phyloP scores from a whole-genome alignment of 2,797 vertebrate species.

The Melanitta fusca region DNA sequence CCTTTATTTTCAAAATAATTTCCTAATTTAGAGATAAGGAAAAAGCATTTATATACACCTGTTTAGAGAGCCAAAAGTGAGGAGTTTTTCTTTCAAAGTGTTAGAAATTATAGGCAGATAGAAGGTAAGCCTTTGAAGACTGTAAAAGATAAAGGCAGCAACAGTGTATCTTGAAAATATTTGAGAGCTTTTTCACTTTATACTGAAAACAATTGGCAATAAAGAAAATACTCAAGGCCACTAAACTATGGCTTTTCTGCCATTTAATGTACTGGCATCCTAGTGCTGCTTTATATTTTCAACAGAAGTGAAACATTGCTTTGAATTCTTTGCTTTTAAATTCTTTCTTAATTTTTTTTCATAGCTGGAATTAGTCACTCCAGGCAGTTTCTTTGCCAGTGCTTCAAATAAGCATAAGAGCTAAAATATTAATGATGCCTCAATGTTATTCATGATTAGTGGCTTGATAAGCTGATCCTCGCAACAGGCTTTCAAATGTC shows the following conservation, averaged over 20 bases:
- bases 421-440: constrained; percentile 33
- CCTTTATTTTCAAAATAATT: background rate
- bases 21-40: background rate
- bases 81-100: background rate
- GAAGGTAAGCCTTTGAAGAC: background rate
- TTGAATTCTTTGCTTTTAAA: background rate
- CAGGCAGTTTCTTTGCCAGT: constrained; percentile 35
- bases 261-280: background rate
- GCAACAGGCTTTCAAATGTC: background rate
- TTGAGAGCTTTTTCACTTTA: background rate
- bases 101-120: background rate
- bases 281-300: background rate
- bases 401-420: constrained; percentile 20
- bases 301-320: background rate
- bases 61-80: background rate
- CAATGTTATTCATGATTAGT: background rate
- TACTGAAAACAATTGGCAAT: background rate
- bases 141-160: background rate
- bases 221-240: background rate
- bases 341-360: background rate
- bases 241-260: background rate
- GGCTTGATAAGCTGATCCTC: constrained; percentile 17
- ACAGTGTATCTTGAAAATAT: background rate
- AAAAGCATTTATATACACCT: background rate
- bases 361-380: constrained; percentile 43